These are phyloP conservation scores for Anguilla megastoma DNA, from an alignment of 2,797 vertebrate species.

Conservation along the genomic window DNA sequence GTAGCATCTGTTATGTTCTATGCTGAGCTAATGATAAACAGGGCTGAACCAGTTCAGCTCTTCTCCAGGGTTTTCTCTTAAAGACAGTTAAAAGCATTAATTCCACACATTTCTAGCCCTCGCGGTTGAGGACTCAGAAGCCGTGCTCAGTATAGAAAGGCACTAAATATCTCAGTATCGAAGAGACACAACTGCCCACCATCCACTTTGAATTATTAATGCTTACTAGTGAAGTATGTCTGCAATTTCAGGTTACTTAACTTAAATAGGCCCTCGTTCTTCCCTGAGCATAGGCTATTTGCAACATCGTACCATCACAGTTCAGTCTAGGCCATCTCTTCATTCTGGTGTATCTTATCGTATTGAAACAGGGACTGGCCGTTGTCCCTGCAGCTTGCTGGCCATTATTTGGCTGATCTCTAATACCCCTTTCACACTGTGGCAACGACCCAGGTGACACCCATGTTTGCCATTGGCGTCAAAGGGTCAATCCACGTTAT, in stretches of 20 bases:
- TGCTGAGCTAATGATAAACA: not conserved
- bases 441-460: too few relatives aligned
- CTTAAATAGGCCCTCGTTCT: not conserved
- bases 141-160: not conserved
- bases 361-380: too few relatives aligned
- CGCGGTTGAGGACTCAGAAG: too few relatives aligned
- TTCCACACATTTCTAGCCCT: too few relatives aligned
- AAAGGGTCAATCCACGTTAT: too few relatives aligned
- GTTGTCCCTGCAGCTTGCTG: too few relatives aligned
- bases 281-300: not conserved
- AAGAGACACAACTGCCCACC: not conserved
- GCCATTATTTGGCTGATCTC: too few relatives aligned
- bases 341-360: too few relatives aligned
- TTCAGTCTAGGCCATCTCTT: not conserved
- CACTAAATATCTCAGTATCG: not conserved
- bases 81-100: not conserved
- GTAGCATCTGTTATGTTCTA: not conserved
- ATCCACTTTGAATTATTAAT: not conserved
- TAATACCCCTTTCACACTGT: too few relatives aligned
- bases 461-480: too few relatives aligned
- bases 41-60: not conserved
- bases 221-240: too few relatives aligned
- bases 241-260: too few relatives aligned
- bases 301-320: not conserved
- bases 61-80: not conserved